Evolutionary conservation across 2,797 vertebrate genomes (phyloP), one percentile per base, ranked within the genome.

Genomic region (Paratrypauchen microcephalus): DNA sequence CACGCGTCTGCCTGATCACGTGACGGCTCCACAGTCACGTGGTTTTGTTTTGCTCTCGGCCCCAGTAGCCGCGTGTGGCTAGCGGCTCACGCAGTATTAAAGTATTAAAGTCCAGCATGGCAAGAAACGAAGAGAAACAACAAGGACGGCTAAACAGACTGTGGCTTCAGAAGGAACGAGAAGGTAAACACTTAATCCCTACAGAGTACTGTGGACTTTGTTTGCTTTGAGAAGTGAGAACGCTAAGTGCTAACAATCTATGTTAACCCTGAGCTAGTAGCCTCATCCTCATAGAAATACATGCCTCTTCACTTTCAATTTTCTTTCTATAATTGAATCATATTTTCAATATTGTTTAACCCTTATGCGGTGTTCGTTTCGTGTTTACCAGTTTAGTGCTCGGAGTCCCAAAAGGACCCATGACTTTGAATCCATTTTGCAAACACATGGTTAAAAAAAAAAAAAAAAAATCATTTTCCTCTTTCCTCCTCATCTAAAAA

Each of bases 111-210:
- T 64, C 6, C 18, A 41, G 1, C 60, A 95, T 94, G 94, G 94
- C 94, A 0, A 89, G 94, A 75, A 95, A 95, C 60, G 91, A 94
- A 47, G 94, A 95, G 75, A 95, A 95, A 61, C 94, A 94, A 39
- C 89, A 91, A 21, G 94, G 94, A 0, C 89, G 71, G 32, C 60
- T 95, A 60, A 95, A 95, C 79, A 83, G 93, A 75, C 78, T 95
- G 6, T 95, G 94, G 94, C 92, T 94, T 3, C 92, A 94, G 81
- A 94, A 86, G 52, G 92, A 95, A 74, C 90, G 77, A 85, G 90
- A 93, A 1, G 93, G 94, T 90, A 83, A 64, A 70, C 0, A 4
- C 26, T 2, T 30, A 0, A 2, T 15, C 41, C 13, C 11, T 9
- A 18, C 0, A 2, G 18, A 5, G 23, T 41, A 32, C n/a, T 26